phyloP scores from a whole-genome alignment of 2,797 vertebrate species.

The Mus caroli region DNA sequence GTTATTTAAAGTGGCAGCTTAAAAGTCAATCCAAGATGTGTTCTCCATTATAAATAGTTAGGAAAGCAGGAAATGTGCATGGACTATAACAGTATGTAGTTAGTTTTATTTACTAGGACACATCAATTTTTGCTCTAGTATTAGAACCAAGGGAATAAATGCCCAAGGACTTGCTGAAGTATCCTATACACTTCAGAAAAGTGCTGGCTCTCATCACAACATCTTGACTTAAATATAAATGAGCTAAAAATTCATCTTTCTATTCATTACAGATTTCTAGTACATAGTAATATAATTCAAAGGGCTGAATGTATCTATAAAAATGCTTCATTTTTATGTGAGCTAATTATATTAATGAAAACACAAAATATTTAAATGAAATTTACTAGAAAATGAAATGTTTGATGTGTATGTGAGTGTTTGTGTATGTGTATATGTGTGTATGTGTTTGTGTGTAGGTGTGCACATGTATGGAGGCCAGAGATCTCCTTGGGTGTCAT shows the following conservation, averaged over 20 bases:
- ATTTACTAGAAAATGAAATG: slow-evolving; percentile 15
- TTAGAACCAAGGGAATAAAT: not conserved
- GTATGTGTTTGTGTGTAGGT: not conserved
- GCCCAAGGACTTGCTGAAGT: not conserved
- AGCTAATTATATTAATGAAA: slow-evolving; percentile 38
- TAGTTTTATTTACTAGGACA: not conserved
- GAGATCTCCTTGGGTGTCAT: not conserved
- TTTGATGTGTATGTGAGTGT: not conserved
- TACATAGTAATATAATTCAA: not conserved
- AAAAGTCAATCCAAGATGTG: not conserved
- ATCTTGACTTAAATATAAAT: slow-evolving; percentile 17
- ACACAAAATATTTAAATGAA: not conserved
- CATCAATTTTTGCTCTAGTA: not conserved
- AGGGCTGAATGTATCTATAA: not conserved
- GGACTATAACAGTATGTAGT: not conserved
- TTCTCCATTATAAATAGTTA: not conserved
- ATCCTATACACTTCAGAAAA: not conserved
- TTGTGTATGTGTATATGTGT: not conserved
- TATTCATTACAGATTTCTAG: not conserved
- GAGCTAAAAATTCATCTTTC: slow-evolving; percentile 13
- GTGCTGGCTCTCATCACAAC: not conserved
- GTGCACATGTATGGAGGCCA: not conserved
- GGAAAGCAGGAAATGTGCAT: not conserved
- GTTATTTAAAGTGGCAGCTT: not conserved
- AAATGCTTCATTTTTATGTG: not conserved